These are phyloP conservation scores for Platypus cylindrus DNA, from an alignment of 2,888 invertebrate genomes.

Conservation along the genomic window DNA sequence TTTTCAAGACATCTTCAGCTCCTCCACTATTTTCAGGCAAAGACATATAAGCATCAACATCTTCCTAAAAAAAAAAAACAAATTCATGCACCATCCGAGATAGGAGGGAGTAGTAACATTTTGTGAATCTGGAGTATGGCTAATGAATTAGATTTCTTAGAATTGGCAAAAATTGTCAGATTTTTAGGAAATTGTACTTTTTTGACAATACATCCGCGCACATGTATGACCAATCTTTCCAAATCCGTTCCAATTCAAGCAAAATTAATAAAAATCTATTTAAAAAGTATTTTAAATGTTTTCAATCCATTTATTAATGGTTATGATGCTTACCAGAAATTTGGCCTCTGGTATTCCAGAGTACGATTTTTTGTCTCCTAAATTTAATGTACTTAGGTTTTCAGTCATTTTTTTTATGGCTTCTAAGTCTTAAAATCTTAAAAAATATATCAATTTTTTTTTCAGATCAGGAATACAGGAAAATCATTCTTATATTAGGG, in stretches of 20 bases:
- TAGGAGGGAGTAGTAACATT: background rate
- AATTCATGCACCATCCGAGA: background rate
- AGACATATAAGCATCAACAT: constrained; percentile 89
- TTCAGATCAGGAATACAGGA: too few relatives aligned
- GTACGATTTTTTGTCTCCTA: constrained; percentile 46
- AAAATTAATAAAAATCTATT: too few relatives aligned
- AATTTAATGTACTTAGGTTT: constrained; percentile 18
- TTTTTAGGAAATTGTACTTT: too few relatives aligned
- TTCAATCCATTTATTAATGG: background rate
- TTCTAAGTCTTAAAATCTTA: too few relatives aligned
- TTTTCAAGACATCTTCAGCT: constrained; percentile 74
- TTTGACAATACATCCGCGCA: too few relatives aligned
- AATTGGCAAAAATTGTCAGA: too few relatives aligned
- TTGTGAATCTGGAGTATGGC: too few relatives aligned
- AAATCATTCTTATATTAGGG: too few relatives aligned
- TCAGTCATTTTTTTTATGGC: constrained; percentile 17
- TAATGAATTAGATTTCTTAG: too few relatives aligned
- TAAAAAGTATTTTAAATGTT: too few relatives aligned
- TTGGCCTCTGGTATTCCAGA: constrained; percentile 80
- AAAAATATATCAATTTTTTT: too few relatives aligned
- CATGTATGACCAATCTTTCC: constrained; percentile 13
- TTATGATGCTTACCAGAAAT: constrained; percentile 61
- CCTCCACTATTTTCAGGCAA: constrained; percentile 67
- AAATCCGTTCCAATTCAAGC: too few relatives aligned
- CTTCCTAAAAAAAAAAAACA: constrained; percentile 50